Percentiles rank a stretch among this genome's conserved stretches.
Evolutionary conservation across 2,797 vertebrate species (phyloP).

Genomic region (Sebastes glaucus): DNA sequence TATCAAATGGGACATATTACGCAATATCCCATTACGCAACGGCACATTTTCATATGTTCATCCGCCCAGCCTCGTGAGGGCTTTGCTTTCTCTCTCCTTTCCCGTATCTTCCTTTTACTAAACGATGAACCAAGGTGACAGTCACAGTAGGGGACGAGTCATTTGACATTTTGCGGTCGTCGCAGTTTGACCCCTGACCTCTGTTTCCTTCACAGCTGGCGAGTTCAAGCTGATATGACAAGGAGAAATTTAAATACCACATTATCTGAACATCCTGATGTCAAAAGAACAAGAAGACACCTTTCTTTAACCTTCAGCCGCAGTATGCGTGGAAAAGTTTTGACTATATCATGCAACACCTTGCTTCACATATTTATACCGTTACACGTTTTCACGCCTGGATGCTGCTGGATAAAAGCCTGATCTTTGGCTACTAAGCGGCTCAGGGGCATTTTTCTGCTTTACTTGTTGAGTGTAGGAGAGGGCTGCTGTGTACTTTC

Average conservation of each 20-base stretch:
- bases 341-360: conserved; percentile 48
- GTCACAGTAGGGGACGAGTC: conserved; percentile 57
- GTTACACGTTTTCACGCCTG: conserved; percentile 47
- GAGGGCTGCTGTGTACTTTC: background rate
- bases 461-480: background rate
- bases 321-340: background rate
- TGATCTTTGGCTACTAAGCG: conserved; percentile 1
- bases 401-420: conserved; percentile 33
- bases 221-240: conserved; percentile 43
- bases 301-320: conserved; percentile 49
- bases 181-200: conserved; percentile 70
- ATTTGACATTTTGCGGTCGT: conserved; percentile 69
- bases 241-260: conserved; percentile 58
- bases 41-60: conserved; percentile 40
- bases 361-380: conserved; percentile 49
- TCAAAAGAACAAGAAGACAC: conserved; percentile 9
- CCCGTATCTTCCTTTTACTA: conserved; percentile 11
- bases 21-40: conserved; percentile 61
- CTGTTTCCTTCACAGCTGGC: conserved; percentile 49
- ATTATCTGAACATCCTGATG: conserved; percentile 8
- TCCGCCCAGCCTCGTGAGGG: conserved; percentile 32
- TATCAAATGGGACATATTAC: conserved; percentile 54
- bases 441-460: conserved; percentile 33
- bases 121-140: conserved; percentile 65
- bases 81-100: conserved; percentile 10